Base-by-base conservation (phyloP, 2,888 invertebrate species). In the Corythucha ciliata region DNA sequence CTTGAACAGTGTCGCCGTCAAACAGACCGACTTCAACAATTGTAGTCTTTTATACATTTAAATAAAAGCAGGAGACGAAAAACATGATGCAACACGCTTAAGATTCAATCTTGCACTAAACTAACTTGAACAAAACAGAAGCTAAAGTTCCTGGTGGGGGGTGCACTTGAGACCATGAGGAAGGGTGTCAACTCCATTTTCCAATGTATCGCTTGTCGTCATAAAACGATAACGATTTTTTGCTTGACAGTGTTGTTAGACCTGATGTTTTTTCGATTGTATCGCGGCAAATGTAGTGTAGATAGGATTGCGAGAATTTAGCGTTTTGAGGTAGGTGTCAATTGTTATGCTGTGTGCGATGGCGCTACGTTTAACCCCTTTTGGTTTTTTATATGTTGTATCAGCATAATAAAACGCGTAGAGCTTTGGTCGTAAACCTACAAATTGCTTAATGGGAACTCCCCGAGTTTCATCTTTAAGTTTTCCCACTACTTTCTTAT, bases 401-500 rank as follows among this genome's bases (percentile, higher is more conserved):
- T 53, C 53, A 7, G 48, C 58, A 25, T 52, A 29, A 3, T 44
- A n/a, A 7, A 50, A 10, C 22, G 42, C 44, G 42, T 65, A 64
- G 56, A 62, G 55, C 55, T 64, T 64, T n/a, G 61, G 48, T 20
- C 61, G 47, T 7, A 64, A 47, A 2, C 64, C 65, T 1, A 64
- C 56, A 56, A 64, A 66, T 54, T 65, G 61, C 1, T 55, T 60
- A 57, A 65, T 63, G n/a, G 62, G 59, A 53, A 52, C 49, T 1
- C 64, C 63, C 16, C 59, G 58, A 27, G 57, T 58, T 51, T 66
- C 65, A 57, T 65, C 64, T 55, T 66, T 65, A 60, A 66, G 63
- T 32, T 65, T 46, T 3, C 66, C 64, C 3, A 63, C 21, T 2
- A 63, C 57, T 57, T 64, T 65, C 54, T 63, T 58, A 34, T 56